These are phyloP conservation scores for Drosophila parvula DNA, from an alignment of 1,140 invertebrate species.

Conservation along the genomic window DNA sequence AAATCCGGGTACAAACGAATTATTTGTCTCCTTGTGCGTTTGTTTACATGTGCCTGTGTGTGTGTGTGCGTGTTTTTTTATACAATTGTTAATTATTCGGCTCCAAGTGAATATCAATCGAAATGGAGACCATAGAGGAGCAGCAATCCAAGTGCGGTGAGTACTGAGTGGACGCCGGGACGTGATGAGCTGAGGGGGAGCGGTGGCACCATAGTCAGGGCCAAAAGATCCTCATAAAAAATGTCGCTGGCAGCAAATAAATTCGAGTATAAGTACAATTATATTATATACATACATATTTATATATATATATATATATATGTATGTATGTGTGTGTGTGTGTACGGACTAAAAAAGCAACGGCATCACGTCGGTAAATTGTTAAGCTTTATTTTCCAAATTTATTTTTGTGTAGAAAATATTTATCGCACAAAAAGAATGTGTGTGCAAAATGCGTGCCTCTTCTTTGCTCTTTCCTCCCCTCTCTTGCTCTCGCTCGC, in stretches of 20 bases:
- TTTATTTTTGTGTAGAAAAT: conserved; percentile 63
- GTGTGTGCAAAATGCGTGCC: conserved; percentile 50
- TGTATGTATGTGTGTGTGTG: conserved; percentile 27
- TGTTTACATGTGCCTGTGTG: conserved; percentile 23
- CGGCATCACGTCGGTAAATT: conserved; percentile 55
- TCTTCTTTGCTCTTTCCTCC: conserved; percentile 11
- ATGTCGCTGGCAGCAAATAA: conserved; percentile 70
- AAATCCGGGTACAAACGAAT: conserved; percentile 38
- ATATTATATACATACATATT: background rate
- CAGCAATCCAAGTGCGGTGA: conserved; percentile 80
- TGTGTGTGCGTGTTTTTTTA: conserved; percentile 34
- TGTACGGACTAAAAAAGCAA: conserved; percentile 53
- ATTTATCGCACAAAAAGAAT: conserved; percentile 45
- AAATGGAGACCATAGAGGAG: conserved; percentile 80
- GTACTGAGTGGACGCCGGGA: conserved; percentile 17
- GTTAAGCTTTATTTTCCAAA: conserved; percentile 66
- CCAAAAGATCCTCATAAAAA: conserved; percentile 70
- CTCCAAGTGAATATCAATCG: conserved; percentile 24
- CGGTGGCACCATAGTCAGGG: conserved; percentile 44
- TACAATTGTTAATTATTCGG: conserved; percentile 37
- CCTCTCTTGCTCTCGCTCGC: conserved; percentile 9
- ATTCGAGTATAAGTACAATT: conserved; percentile 38
- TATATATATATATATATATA: too few relatives aligned
- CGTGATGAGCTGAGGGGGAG: background rate
- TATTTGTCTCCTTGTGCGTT: conserved; percentile 47